These are phyloP conservation scores for Conchocele bisecta DNA, from an alignment of 2,888 invertebrate species.

Conservation along the genomic window DNA sequence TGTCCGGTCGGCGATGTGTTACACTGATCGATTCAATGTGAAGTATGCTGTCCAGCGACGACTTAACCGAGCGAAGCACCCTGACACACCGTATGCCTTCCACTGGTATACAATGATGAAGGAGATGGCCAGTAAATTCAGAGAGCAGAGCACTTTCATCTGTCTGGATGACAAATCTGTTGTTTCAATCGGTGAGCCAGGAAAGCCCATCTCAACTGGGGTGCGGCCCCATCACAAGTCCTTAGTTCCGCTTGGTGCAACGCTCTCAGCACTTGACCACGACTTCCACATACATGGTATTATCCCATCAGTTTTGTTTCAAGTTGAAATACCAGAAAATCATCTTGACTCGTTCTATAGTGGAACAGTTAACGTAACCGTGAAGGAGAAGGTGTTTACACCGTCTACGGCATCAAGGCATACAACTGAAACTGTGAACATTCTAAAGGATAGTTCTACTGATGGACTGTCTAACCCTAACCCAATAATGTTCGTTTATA, in stretches of 20 bases:
- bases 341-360: constrained; percentile 36
- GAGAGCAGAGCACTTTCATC: constrained; percentile 6
- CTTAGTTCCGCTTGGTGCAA: not conserved
- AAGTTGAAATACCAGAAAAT: constrained; percentile 38
- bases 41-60: constrained; percentile 30
- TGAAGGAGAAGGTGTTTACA: constrained; percentile 53
- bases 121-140: constrained; percentile 22
- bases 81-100: constrained; percentile 11
- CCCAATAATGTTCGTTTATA: constrained; percentile 34
- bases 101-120: constrained; percentile 29
- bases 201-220: constrained; percentile 4
- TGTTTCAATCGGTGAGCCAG: constrained; percentile 35
- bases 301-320: constrained; percentile 23
- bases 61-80: constrained; percentile 4
- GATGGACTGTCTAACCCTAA: constrained; percentile 17
- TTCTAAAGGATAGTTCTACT: constrained; percentile 3
- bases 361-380: constrained; percentile 49
- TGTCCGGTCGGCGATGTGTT: constrained; percentile 3
- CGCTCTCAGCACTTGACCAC: constrained; percentile 14
- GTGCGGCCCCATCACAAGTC: constrained; percentile 7
- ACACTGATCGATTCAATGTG: constrained; percentile 22
- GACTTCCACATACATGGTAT: constrained; percentile 23
- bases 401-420: constrained; percentile 40
- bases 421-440: constrained; percentile 35
- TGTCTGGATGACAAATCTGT: constrained; percentile 50